Base-by-base conservation (phyloP, 1,140 invertebrate genomes). In the Eumaeus atala region DNA sequence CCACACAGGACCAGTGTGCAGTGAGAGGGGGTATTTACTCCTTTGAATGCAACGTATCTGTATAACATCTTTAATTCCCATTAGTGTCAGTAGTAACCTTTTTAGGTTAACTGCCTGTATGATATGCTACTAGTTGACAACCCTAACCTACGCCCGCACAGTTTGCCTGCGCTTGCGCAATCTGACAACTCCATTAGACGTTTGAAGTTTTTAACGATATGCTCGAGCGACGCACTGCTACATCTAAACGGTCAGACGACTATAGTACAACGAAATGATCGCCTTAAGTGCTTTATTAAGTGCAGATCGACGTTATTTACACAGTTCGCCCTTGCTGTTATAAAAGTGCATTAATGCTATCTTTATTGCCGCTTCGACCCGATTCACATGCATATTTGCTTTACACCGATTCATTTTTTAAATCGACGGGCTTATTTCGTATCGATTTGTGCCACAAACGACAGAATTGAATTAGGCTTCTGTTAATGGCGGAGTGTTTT, bases 211-310 rank as follows among this genome's bases (percentile, higher is more conserved):
- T 60, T 64, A 74, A 66, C 72, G 73, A 70, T 74, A 70, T 65
- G 62, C 70, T 71, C 64, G 57, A 57, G 37, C 52, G 49, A 58
- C 59, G 56, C 58, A 67, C 59, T 72, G 69, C 57, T 70, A 58
- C 72, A 81, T 84, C 75, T 78, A 80, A 79, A 68, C 73, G 70
- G 80, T 75, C 76, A 68, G 75, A 76, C 72, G 72, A 70, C 67
- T 68, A 42, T 61, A 36, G 61, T 66, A 66, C 60, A 71, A 74
- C 66, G 64, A 78, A 85, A 84, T 77, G 76, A 83, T n/a, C n/a
- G n/a, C n/a, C 77, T 78, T 81, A 74, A 85, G 82, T 85, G 82
- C 66, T 77, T 80, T 81, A 84, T 78, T 75, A 74, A 84, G 79
- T 81, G 77, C 59, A 63, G 71, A 74, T 73, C 70, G 79, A 74